Percentiles rank a stretch among this genome's conserved stretches.
phyloP scores from a whole-genome alignment of 2,888 invertebrate genomes.

The Rotaria macrura region DNA sequence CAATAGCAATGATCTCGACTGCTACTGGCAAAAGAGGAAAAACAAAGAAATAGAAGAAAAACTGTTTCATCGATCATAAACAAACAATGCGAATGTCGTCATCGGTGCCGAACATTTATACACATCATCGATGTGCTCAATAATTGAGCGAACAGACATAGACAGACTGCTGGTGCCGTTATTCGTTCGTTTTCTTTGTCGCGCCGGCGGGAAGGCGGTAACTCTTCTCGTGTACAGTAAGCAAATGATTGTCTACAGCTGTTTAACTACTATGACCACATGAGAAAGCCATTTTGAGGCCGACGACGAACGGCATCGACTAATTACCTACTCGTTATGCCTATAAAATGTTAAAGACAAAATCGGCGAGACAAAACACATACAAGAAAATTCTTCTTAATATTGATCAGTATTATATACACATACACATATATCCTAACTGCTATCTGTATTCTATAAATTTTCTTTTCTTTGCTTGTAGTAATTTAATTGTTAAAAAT shows the following conservation, averaged over 20 bases:
- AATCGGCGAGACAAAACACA: not conserved
- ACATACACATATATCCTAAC: not conserved
- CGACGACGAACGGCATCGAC: not conserved
- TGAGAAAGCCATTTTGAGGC: not conserved
- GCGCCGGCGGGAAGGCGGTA: not conserved
- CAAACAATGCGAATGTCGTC: not conserved
- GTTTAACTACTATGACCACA: not conserved
- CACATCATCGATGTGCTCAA: not conserved
- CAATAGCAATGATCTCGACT: too few relatives aligned
- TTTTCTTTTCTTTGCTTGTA: not conserved
- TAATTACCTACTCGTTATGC: constrained; percentile 2
- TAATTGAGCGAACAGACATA: constrained; percentile 2
- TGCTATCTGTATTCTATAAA: not conserved
- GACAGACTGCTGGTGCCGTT: not conserved
- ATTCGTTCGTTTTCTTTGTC: not conserved
- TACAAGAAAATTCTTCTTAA: not conserved
- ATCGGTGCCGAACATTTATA: not conserved
- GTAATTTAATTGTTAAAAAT: not conserved
- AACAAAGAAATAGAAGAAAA: not conserved
- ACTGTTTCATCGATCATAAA: not conserved
- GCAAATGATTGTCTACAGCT: not conserved
- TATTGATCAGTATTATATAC: not conserved
- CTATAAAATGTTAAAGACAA: not conserved
- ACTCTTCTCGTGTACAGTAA: not conserved
- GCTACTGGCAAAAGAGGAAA: not conserved